Percentiles rank a stretch among this genome's conserved stretches.
phyloP scores from a whole-genome alignment of 2,113 vertebrate species.

The Ibidorhyncha struthersii region DNA sequence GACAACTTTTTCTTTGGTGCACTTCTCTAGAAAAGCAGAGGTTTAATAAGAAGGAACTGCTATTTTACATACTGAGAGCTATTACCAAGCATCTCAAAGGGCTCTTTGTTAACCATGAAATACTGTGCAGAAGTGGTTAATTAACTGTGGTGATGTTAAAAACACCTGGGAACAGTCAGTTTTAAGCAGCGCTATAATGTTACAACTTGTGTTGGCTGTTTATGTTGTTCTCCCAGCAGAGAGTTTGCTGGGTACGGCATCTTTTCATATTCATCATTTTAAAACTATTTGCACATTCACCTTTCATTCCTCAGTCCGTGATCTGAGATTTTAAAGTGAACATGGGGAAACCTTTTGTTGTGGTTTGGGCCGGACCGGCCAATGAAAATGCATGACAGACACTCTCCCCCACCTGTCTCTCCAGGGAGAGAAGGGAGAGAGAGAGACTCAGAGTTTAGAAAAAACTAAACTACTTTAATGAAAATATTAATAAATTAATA shows the following conservation, averaged over 20 bases:
- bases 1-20: not conserved
- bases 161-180: not conserved
- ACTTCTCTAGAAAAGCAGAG: not conserved
- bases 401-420: too few relatives aligned
- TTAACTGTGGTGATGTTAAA: not conserved
- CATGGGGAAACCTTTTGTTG: not conserved
- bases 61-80: not conserved
- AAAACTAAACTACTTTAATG: too few relatives aligned
- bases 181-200: not conserved
- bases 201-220: not conserved
- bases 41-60: not conserved
- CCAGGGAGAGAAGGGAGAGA: too few relatives aligned
- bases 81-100: not conserved
- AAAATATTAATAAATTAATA: too few relatives aligned
- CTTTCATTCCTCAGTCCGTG: not conserved
- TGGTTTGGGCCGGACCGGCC: too few relatives aligned
- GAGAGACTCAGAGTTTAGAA: too few relatives aligned
- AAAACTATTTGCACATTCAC: not conserved
- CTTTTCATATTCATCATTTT: not conserved
- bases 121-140: not conserved
- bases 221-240: not conserved
- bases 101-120: not conserved
- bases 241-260: not conserved
- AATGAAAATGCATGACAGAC: too few relatives aligned
- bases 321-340: not conserved